Base-by-base conservation (phyloP, 2,113 vertebrate species). In the Gallinago jamesoni region DNA sequence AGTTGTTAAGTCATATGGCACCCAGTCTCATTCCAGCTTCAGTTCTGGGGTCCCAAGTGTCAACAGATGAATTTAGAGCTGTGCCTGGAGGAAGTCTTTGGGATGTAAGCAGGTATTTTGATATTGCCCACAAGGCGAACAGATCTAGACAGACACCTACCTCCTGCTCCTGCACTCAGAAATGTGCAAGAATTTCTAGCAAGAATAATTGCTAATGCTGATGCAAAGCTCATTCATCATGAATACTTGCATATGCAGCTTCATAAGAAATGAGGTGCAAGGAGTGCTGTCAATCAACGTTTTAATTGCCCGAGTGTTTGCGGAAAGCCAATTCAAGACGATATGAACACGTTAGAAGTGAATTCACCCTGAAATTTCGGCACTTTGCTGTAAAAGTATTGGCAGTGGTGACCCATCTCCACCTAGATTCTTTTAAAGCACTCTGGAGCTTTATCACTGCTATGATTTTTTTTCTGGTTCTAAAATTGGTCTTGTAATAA, bases 401-500 rank as follows among this genome's bases (percentile, higher is more conserved):
- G 53, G 13, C 60, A 55, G 53, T 50, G 35, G 53, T 95, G 84
- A 93, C 50, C 88, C 0, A 2, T 72, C 57, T 89, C 33, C 50
- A 87, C 84, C 74, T 70, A 50, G 12, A 47, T 80, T 84, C 62
- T 50, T 92, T 92, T 62, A 79, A 90, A 84, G 53, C 9, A 11
- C 37, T n/a, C 35, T 22, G 31, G 48, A 94, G 77, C 28, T 84
- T 82, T 80, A 94, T 87, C 67, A 76, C 37, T 69, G 35, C 74
- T 87, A 15, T 23, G n/a, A 53, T 37, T 57, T 55, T 67, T 72
- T 83, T 89, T 2, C 69, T 84, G 43, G 41, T 85, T 89, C 94
- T 93, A 87, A 92, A 91, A 91, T 87, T 91, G 66, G 57, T 76
- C 81, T 84, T 64, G 53, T 92, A 96, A 96, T 92, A 96, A 96